These are phyloP conservation scores for Tenthredo notha DNA, from an alignment of 2,888 invertebrate genomes.

Conservation along the genomic window DNA sequence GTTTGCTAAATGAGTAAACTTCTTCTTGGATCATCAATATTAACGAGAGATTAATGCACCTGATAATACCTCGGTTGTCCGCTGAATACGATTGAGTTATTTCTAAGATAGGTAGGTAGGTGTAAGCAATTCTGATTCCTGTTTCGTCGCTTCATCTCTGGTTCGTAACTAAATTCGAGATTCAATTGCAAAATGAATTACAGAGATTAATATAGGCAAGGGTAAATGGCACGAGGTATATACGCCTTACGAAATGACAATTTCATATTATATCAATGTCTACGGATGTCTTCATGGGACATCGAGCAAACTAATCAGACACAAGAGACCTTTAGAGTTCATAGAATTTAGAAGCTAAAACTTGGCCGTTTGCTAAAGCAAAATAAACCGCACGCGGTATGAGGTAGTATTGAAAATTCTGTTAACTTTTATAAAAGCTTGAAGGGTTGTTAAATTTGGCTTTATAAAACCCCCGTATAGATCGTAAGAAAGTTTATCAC, in stretches of 20 bases:
- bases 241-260: neutral
- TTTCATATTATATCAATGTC: neutral
- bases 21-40: slow-evolving; percentile 26
- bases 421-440: slow-evolving; percentile 22
- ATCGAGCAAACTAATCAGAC: neutral
- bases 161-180: slow-evolving; percentile 4
- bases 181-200: slow-evolving; percentile 19
- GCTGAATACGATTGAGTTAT: neutral
- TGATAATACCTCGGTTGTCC: neutral
- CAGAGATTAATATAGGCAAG: neutral
- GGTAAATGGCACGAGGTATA: neutral
- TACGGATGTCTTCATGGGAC: neutral
- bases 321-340: neutral
- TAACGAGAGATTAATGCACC: slow-evolving; percentile 6
- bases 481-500: slow-evolving; percentile 19
- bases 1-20: slow-evolving; percentile 1
- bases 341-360: neutral
- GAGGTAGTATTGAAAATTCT: neutral
- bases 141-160: neutral
- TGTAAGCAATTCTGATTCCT: neutral
- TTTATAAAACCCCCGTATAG: neutral
- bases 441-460: neutral
- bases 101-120: neutral
- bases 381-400: neutral
- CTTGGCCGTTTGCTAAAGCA: neutral